Evolutionary conservation across 2,888 invertebrate species (phyloP), one percentile per base, ranked within the genome.

Genomic region (Nomada ruficornis): DNA sequence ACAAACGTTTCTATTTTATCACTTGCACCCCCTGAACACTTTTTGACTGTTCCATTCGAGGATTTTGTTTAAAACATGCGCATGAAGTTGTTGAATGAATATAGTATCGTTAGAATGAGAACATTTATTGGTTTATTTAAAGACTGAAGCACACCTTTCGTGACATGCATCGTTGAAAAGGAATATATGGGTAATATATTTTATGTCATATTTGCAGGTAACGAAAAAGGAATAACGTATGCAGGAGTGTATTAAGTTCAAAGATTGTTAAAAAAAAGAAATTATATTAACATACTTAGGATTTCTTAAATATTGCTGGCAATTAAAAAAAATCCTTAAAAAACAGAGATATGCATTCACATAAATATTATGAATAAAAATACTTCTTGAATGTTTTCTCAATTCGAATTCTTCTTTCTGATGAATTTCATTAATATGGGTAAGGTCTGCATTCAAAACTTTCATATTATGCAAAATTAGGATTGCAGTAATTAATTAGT

Each of bases 1-100:
- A 18, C 18, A 50, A 50, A 26, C 11, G 20, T 11, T 23, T 23
- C 23, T 23, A 23, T 86, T 80, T 83, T 84, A 80, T 80, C 62
- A 76, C 82, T 72, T 62, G 77, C 73, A 44, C 52, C 23, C 70
- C 44, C 20, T 57, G 68, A 23, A 68, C 67, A 67, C 29, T 15
- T 55, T 47, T 52, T 15, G 10, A 3, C 13, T 63, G 13, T 13
- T 13, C 13, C 60, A 60, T 68, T 55, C 63, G 50, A 69, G 57
- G 77, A 29, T 69, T 36, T 57, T 15, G 18, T 11, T 50, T 44
- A 42, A 65, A 65, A 70, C 26, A 57, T 47, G 42, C 20, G 44
- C 60, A 20, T 15, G 18, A 52, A 55, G 54, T 18, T 42, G 52
- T 9, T 7, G 18, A 18, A 18, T 13, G 26, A 47, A 23, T 23